These are phyloP conservation scores for Ctenomys sociabilis DNA, from an alignment of 2,113 vertebrate genomes.

Conservation along the genomic window DNA sequence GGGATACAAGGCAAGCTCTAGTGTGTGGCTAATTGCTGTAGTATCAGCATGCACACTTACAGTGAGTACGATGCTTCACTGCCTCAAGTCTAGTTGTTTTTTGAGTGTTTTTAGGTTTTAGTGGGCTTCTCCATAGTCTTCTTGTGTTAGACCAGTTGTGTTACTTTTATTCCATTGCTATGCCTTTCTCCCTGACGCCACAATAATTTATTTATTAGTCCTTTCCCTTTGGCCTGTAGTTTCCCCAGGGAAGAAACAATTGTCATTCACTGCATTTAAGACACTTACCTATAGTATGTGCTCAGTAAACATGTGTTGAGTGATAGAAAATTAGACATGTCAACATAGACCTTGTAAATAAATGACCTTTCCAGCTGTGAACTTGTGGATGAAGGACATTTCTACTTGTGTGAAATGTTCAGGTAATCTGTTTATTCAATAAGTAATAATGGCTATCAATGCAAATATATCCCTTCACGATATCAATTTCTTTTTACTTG, in stretches of 20 bases:
- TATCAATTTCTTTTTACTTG: slow-evolving; percentile 63
- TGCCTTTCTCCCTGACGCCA: not conserved
- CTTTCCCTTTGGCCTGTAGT: not conserved
- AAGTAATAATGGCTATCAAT: not conserved
- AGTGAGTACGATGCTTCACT: not conserved
- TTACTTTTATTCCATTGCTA: not conserved
- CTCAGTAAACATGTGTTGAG: not conserved
- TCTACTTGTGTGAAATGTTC: not conserved
- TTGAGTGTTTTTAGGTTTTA: not conserved
- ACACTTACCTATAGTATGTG: not conserved
- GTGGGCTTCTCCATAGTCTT: not conserved
- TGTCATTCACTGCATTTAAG: not conserved
- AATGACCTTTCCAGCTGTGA: not conserved
- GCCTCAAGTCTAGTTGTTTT: not conserved
- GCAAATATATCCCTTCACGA: not conserved
- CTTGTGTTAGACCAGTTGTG: not conserved
- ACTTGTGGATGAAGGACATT: not conserved
- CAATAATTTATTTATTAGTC: not conserved
- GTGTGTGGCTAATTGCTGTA: not conserved
- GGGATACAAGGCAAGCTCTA: not conserved
- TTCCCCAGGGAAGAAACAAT: not conserved
- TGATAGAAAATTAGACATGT: not conserved
- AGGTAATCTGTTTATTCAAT: not conserved
- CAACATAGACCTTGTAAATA: not conserved
- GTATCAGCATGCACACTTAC: not conserved